A percentile compares a stretch with the other conserved stretches of the same genome.
These are phyloP conservation scores for Gobio occitaniae DNA, from an alignment of 2,797 vertebrate species.

Conservation along the genomic window DNA sequence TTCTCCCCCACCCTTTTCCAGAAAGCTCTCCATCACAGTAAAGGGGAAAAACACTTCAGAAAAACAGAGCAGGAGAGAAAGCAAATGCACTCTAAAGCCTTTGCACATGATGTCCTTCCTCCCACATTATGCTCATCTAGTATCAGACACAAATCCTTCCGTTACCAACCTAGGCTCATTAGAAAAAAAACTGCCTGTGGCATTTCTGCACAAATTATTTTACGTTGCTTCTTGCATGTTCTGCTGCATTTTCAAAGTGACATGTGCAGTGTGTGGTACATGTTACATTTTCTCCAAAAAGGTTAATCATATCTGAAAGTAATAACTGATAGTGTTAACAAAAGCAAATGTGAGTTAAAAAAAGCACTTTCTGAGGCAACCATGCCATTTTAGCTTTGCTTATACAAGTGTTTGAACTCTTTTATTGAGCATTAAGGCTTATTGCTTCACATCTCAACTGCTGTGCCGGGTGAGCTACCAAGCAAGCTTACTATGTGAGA, in stretches of 20 bases:
- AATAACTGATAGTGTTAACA: neutral
- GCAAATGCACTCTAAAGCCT: slow-evolving; percentile 41
- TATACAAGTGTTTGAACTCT: neutral
- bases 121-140: slow-evolving; percentile 32
- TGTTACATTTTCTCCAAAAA: neutral
- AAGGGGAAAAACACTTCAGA: slow-evolving; percentile 17
- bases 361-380: neutral
- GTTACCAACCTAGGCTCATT: slow-evolving; percentile 2
- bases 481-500: neutral
- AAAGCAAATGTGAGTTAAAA: neutral
- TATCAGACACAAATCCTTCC: slow-evolving; percentile 31
- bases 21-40: slow-evolving; percentile 15
- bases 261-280: neutral
- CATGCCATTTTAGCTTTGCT: neutral
- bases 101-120: slow-evolving; percentile 27
- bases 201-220: neutral
- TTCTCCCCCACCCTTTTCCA: neutral
- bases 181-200: neutral
- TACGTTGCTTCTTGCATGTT: neutral
- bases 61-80: slow-evolving; percentile 21
- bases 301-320: neutral
- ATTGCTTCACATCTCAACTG: neutral
- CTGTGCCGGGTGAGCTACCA: neutral
- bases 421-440: neutral
- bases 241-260: neutral